Percentiles rank a stretch among this genome's conserved stretches.
Conservation (phyloP, 35 echinoderm and acorn worm species). For the Strongylocentrotus purpuratus region DNA sequence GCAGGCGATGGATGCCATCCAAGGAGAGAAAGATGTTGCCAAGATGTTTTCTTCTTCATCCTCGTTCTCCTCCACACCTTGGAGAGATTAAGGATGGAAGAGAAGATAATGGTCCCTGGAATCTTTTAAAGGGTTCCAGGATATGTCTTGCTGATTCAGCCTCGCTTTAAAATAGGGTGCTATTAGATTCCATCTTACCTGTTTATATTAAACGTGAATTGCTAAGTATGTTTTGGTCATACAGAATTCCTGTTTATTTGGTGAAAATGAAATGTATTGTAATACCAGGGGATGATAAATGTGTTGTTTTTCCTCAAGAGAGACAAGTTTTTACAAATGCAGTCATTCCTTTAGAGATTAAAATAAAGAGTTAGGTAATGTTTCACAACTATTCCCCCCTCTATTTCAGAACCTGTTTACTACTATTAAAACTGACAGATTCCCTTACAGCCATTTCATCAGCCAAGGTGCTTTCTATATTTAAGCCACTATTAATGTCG, state of each 20-base stretch:
- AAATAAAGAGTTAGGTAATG: too few relatives aligned
- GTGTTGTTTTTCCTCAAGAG: too few relatives aligned
- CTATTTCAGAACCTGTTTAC: too few relatives aligned
- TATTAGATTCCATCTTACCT: background rate
- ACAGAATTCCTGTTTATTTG: background rate
- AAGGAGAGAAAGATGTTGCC: background rate
- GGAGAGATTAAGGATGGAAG: background rate
- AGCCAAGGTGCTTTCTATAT: too few relatives aligned
- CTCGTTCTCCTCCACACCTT: background rate
- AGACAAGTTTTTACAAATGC: too few relatives aligned
- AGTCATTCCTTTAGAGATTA: too few relatives aligned
- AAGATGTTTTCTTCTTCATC: slow-evolving; percentile 3
- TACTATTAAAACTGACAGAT: too few relatives aligned
- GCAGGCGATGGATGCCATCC: background rate
- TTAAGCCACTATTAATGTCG: too few relatives aligned
- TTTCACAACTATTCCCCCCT: too few relatives aligned
- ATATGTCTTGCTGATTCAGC: background rate
- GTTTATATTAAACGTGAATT: background rate
- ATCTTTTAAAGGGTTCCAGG: background rate
- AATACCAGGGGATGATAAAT: background rate
- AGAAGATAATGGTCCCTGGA: background rate
- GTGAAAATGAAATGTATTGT: background rate
- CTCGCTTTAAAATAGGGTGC: background rate
- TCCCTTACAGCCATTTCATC: too few relatives aligned
- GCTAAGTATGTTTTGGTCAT: background rate